Evolutionary conservation across 1,140 invertebrate species (phyloP), one percentile per base, ranked within the genome.

Genomic region (Arctopsyche grandis): DNA sequence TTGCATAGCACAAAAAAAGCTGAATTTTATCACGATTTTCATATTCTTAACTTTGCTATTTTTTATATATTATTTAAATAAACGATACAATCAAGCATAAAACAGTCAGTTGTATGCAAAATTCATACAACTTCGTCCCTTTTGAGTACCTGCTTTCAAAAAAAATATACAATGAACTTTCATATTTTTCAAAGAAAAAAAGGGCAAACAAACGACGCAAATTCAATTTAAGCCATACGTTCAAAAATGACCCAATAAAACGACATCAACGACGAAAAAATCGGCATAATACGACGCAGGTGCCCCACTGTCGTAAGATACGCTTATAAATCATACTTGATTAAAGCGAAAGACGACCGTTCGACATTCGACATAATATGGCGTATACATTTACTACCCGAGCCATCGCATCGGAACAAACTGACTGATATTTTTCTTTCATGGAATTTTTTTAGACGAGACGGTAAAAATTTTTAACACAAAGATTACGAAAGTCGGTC

Each of bases 261-360:
- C 63, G 16, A 5, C 63, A 21, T 66, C 21, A 69, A 19, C 14
- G 14, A 10, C 10, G 52, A 21, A 56, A 56, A 16, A 56, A 1
- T n/a, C 52, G 19, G 52, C 52, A 16, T 56, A 21, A 66, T n/a
- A 79, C 74, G 74, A 73, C 70, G 78, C 78, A 79, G 78, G 78
- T 74, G 74, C 74, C 74, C 38, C 43, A 16, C 14, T 14, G 26
- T 0, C n/a, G 43, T 56, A 69, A 79, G 46, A 79, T 10, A 22
- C 21, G 22, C 63, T 66, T 66, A 66, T 79, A 79, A 79, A 79
- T 79, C 78, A 79, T 79, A 79, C 71, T 63, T 79, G 70, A 79
- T 79, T 79, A 79, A 79, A 60, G 73, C 63, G 43, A 29, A 74
- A 73, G 78, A 74, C 71, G 71, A 21, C 7, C 69, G 24, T 66